Evolutionary conservation across 2,888 invertebrate species (phyloP), one percentile per base, ranked within the genome.

Genomic region (Drosophila aldrichi): DNA sequence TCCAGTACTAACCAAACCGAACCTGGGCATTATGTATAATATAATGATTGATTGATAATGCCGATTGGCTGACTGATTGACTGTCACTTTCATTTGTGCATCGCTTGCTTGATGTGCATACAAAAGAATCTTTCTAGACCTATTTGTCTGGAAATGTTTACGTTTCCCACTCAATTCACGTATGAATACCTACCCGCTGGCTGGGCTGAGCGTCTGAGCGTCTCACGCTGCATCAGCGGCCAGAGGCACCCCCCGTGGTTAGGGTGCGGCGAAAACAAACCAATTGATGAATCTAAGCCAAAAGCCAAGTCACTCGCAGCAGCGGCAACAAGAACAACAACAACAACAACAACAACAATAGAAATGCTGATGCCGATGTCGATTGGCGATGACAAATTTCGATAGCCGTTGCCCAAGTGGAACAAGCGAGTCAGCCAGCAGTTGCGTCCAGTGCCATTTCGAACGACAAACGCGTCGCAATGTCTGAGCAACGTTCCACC

Each of bases 401-500:
- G 56, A 56, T 56, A 56, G 54, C 25, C 20, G 29, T 8, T 29
- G 54, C 40, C 44, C 36, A 54, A 63, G 46, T 68, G 63, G 59
- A 40, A 46, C 60, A 54, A 34, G 43, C 70, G 59, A 59, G 52
- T 49, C 38, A 49, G 38, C 36, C 52, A 52, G 54, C 60, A 58
- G 66, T 43, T 16, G 51, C 69, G 54, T 62, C 18, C 88, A 89
- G 86, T 89, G 69, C 55, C 64, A 75, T 59, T 89, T 81, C n/a
- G 70, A 82, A 70, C 76, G 49, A 80, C 83, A 67, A 81, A 68
- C 67, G 72, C 66, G 61, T 75, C 83, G 46, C 74, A 73, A 88
- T 84, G 86, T 74, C 46, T 43, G 61, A 67, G 66, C 29, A 79
- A 36, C 68, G 70, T 44, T 54, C 41, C 29, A 38, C 55, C 41